Percentiles rank a stretch among this genome's conserved stretches.
phyloP scores from a whole-genome alignment of 2,888 invertebrate species.

The Nebria brevicollis region DNA sequence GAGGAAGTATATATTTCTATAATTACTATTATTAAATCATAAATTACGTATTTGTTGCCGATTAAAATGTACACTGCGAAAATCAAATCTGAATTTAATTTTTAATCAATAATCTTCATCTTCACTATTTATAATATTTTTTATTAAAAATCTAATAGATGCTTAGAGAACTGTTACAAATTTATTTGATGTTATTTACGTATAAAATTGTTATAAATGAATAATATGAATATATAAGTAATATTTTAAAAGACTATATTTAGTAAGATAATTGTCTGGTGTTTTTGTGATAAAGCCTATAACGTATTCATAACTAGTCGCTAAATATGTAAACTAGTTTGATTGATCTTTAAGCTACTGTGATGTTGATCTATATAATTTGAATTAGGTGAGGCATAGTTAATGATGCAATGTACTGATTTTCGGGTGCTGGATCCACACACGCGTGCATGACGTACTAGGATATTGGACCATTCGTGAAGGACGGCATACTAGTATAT shows the following conservation, averaged over 20 bases:
- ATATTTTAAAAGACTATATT: not conserved
- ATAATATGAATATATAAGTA: too few relatives aligned
- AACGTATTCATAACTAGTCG: not conserved
- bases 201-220: too few relatives aligned
- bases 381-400: slow-evolving; percentile 35
- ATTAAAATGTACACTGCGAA: not conserved
- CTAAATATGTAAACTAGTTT: slow-evolving; percentile 19
- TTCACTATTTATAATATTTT: too few relatives aligned
- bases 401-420: slow-evolving; percentile 35
- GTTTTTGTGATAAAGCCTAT: not conserved
- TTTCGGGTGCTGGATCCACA: slow-evolving; percentile 34
- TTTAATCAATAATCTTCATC: too few relatives aligned
- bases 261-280: not conserved
- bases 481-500: slow-evolving; percentile 32
- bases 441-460: not conserved
- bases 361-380: slow-evolving; percentile 10
- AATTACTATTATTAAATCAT: not conserved
- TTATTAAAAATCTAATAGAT: too few relatives aligned
- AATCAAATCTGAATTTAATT: not conserved
- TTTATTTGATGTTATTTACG: too few relatives aligned
- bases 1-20: not conserved
- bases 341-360: slow-evolving; percentile 24
- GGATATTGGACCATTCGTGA: slow-evolving; percentile 21
- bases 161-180: too few relatives aligned
- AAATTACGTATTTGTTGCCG: not conserved